These are phyloP conservation scores for Babylonia areolata DNA, from an alignment of 1,140 invertebrate species.

Conservation along the genomic window DNA sequence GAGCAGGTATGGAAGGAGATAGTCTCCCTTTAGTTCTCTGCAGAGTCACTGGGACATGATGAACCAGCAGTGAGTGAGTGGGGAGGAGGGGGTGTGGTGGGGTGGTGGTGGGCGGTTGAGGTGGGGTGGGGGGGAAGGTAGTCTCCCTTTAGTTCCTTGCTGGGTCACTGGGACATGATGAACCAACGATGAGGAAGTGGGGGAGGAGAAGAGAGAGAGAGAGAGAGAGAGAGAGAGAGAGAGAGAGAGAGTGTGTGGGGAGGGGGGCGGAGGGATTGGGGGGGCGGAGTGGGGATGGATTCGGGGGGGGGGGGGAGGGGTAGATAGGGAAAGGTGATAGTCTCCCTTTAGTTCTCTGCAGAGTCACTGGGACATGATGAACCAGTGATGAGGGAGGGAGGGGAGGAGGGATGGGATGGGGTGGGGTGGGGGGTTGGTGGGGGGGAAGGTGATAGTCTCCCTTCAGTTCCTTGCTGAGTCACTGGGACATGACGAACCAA, in stretches of 20 bases:
- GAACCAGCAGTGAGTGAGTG: slow-evolving; percentile 61
- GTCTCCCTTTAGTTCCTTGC: slow-evolving; percentile 68
- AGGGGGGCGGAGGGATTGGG: too few relatives aligned
- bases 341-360: slow-evolving; percentile 69
- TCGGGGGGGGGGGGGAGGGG: too few relatives aligned
- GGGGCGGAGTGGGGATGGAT: too few relatives aligned
- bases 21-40: slow-evolving; percentile 67
- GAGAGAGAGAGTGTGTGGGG: neutral
- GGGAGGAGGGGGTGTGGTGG: too few relatives aligned
- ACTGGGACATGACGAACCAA: slow-evolving; percentile 66
- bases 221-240: neutral
- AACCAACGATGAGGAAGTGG: too few relatives aligned
- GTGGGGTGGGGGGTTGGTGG: too few relatives aligned
- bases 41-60: slow-evolving; percentile 69
- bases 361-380: slow-evolving; percentile 68
- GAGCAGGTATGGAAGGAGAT: slow-evolving; percentile 32
- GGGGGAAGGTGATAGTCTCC: slow-evolving; percentile 56
- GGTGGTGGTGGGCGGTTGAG: neutral
- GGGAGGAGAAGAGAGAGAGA: neutral
- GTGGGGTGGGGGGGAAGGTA: slow-evolving; percentile 20
- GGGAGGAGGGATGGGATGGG: neutral
- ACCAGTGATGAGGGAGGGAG: slow-evolving; percentile 61
- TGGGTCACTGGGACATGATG: slow-evolving; percentile 68
- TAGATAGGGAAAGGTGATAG: too few relatives aligned
- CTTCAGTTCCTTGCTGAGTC: slow-evolving; percentile 67